These are phyloP conservation scores for Actias luna DNA, from an alignment of 2,888 invertebrate genomes.

Conservation along the genomic window DNA sequence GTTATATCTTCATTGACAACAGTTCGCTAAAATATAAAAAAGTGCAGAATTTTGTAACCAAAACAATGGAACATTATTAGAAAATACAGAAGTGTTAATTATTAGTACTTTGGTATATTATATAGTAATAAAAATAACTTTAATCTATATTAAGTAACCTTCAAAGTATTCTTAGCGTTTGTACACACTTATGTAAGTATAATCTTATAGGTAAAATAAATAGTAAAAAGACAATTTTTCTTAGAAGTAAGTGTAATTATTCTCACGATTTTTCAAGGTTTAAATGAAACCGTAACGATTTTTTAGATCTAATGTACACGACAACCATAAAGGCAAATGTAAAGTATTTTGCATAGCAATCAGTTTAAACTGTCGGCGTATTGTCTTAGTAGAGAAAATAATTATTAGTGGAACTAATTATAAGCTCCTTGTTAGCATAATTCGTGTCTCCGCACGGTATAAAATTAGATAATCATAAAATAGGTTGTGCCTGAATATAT, in stretches of 20 bases:
- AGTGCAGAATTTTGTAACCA: not conserved
- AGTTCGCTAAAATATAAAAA: not conserved
- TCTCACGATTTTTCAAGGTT: constrained; percentile 9
- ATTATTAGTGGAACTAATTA: constrained; percentile 7
- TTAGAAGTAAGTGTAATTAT: constrained; percentile 1
- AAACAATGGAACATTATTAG: not conserved
- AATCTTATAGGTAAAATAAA: not conserved
- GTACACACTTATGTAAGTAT: not conserved
- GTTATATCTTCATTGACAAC: not conserved
- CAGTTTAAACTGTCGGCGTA: not conserved
- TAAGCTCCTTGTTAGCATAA: not conserved
- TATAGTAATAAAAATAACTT: not conserved
- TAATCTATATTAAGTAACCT: not conserved
- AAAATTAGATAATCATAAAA: not conserved
- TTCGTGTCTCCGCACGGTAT: not conserved
- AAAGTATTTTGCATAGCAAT: constrained; percentile 1
- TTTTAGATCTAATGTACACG: not conserved
- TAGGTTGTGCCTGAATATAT: not conserved
- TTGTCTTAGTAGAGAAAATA: not conserved
- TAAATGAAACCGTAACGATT: not conserved
- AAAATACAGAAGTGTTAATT: not conserved
- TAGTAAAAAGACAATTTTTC: constrained; percentile 2
- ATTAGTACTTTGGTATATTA: not conserved
- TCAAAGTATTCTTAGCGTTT: not conserved
- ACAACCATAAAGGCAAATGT: not conserved